Percentiles rank a stretch among this genome's conserved stretches.
Evolutionary conservation across 2,888 invertebrate genomes (phyloP).

Genomic region (Troides helena): DNA sequence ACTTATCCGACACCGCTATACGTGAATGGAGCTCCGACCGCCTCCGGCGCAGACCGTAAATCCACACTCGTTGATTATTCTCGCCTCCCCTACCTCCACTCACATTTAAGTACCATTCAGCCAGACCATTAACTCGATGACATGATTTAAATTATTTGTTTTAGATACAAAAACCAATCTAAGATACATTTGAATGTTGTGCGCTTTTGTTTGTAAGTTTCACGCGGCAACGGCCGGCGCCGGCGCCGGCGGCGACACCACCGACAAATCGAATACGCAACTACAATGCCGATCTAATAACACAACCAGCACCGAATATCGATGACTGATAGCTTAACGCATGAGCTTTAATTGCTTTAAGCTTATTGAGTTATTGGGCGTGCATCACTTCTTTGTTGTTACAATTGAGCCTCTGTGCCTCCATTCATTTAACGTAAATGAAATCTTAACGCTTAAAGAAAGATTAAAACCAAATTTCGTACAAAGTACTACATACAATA

Average conservation of each 20-base stretch:
- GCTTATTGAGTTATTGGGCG: conserved; percentile 40
- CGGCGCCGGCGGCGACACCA: conserved; percentile 53
- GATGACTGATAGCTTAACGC: conserved; percentile 42
- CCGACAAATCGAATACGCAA: conserved; percentile 30
- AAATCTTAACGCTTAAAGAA: too few relatives aligned
- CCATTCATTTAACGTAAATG: too few relatives aligned
- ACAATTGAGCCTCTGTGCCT: background rate
- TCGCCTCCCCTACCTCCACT: conserved; percentile 40
- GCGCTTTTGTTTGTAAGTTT: conserved; percentile 56
- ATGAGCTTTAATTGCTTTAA: conserved; percentile 39
- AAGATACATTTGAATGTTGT: conserved; percentile 66
- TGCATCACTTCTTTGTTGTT: conserved; percentile 17
- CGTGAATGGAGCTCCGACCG: conserved; percentile 34
- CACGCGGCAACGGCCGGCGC: conserved; percentile 46
- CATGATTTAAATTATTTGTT: conserved; percentile 54
- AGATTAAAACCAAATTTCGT: background rate
- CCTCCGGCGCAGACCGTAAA: conserved; percentile 57
- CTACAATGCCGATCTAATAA: conserved; percentile 46
- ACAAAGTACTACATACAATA: too few relatives aligned
- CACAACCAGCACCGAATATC: conserved; percentile 16
- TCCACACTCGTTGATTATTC: conserved; percentile 67
- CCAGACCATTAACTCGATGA: conserved; percentile 45
- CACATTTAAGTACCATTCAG: conserved; percentile 50
- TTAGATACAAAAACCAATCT: conserved; percentile 46
- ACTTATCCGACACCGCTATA: conserved; percentile 4